These are phyloP conservation scores for Trogon surrucura DNA, from an alignment of 2,113 vertebrate genomes.

Conservation along the genomic window DNA sequence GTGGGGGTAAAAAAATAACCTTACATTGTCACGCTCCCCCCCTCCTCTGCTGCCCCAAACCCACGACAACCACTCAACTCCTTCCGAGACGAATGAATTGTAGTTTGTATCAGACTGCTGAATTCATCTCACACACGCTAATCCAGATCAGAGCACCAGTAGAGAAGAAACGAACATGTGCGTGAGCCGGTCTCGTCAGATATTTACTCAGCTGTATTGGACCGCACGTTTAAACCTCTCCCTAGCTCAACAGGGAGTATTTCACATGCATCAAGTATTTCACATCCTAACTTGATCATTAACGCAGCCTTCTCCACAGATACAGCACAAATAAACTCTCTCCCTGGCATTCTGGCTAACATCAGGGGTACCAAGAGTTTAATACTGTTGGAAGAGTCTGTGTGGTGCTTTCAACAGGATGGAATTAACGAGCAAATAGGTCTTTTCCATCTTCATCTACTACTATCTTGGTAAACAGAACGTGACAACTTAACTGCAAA, in stretches of 20 bases:
- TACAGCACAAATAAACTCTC: not conserved
- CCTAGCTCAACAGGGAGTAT: not conserved
- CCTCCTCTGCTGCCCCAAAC: not conserved
- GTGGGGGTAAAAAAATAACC: not conserved
- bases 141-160: constrained; percentile 6
- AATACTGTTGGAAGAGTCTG: not conserved
- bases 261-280: constrained; percentile 30
- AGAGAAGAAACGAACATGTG: not conserved
- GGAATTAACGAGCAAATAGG: not conserved
- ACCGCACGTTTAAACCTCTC: constrained; percentile 38
- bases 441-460: not conserved
- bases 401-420: not conserved
- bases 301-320: not conserved
- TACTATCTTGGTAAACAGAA: not conserved
- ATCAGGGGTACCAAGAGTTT: not conserved
- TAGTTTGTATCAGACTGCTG: not conserved
- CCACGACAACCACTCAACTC: constrained; percentile 4
- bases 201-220: constrained; percentile 50
- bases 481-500: not conserved
- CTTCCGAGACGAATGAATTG: constrained; percentile 7
- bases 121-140: constrained; percentile 32
- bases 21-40: not conserved
- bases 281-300: constrained; percentile 25
- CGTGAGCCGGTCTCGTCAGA: constrained; percentile 29
- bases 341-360: not conserved